phyloP scores from a whole-genome alignment of 2,888 invertebrate species.

The Alcis repandata region DNA sequence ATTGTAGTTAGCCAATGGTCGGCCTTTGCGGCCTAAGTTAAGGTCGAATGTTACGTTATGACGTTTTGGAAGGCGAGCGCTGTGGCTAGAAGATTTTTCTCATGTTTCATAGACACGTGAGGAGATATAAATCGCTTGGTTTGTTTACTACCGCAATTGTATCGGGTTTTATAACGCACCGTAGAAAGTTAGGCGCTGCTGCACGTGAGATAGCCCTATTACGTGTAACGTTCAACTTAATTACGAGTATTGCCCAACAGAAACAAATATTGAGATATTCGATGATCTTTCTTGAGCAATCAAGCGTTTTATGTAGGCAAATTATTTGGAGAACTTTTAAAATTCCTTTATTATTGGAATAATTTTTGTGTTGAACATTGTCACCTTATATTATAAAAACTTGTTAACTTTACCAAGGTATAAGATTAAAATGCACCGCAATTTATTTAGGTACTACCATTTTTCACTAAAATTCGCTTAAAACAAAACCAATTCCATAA shows the following conservation, averaged over 20 bases:
- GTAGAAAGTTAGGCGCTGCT: slow-evolving; percentile 33
- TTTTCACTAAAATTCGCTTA: no score
- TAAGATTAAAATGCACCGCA: no score
- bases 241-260: slow-evolving; percentile 17
- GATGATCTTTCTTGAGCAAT: slow-evolving; percentile 26
- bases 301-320: neutral
- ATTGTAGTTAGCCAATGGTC: slow-evolving; percentile 25
- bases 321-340: neutral
- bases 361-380: no score
- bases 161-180: slow-evolving; percentile 30
- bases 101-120: slow-evolving; percentile 33
- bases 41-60: slow-evolving; percentile 40
- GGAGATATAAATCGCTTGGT: slow-evolving; percentile 33
- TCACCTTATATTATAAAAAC: no score
- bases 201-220: slow-evolving; percentile 17
- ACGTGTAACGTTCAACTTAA: slow-evolving; percentile 34
- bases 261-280: slow-evolving; percentile 6
- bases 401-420: no score
- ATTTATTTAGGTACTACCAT: no score
- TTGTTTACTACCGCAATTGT: slow-evolving; percentile 34
- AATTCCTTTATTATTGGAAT: no score
- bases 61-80: slow-evolving; percentile 34
- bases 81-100: slow-evolving; percentile 33
- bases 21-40: slow-evolving; percentile 42
- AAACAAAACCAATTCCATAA: no score